Conservation (phyloP, 1,140 invertebrate species). For the Dysdera silvatica region DNA sequence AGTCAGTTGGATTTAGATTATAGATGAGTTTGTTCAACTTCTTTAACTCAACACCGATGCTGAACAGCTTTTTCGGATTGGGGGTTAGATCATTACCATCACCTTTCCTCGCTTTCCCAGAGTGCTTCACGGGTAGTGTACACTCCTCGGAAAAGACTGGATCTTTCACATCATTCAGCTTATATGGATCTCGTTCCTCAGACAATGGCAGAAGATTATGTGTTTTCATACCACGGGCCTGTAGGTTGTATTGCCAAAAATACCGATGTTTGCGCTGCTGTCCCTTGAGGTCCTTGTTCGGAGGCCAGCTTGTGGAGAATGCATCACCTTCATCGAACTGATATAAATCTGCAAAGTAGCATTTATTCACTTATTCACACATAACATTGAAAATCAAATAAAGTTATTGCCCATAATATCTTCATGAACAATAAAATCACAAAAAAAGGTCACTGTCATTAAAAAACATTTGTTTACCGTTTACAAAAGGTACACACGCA, state of each 20-base stretch:
- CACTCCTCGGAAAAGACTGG: conserved; percentile 89
- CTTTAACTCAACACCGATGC: conserved; percentile 84
- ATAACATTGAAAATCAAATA: too few relatives aligned
- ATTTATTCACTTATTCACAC: too few relatives aligned
- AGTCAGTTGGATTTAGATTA: conserved; percentile 87
- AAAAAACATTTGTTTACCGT: too few relatives aligned
- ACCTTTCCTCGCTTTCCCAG: conserved; percentile 77
- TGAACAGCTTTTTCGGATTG: conserved; percentile 83
- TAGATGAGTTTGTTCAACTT: conserved; percentile 84
- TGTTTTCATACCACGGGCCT: conserved; percentile 94
- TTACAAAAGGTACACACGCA: too few relatives aligned
- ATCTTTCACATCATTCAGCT: conserved; percentile 78
- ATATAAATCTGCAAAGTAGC: conserved; percentile 11
- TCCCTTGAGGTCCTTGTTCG: conserved; percentile 30
- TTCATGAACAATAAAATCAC: too few relatives aligned
- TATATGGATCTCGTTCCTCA: conserved; percentile 75
- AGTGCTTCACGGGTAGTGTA: conserved; percentile 56
- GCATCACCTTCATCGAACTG: conserved; percentile 21
- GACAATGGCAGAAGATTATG: conserved; percentile 49
- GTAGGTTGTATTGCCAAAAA: conserved; percentile 99
- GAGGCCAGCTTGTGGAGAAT: conserved; percentile 5
- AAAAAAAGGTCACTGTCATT: too few relatives aligned
- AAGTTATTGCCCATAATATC: too few relatives aligned
- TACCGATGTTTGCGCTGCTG: conserved; percentile 61
- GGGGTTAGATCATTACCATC: conserved; percentile 97